phyloP scores from a whole-genome alignment of 1,140 invertebrate species.

The Zelostemma sp. region DNA sequence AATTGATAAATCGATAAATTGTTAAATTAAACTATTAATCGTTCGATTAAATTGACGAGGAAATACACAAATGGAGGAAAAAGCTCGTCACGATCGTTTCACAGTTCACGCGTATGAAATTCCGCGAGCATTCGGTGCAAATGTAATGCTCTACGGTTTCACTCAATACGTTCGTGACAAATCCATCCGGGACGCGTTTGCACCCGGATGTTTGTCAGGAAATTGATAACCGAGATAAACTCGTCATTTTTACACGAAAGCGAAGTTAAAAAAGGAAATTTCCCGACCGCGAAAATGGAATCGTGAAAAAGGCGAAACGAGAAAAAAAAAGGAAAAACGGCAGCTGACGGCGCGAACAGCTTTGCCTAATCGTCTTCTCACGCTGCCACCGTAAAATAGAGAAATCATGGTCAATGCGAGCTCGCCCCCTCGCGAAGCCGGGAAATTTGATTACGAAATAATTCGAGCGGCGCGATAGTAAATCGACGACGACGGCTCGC shows the following conservation, averaged over 20 bases:
- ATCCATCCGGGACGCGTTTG: constrained; percentile 42
- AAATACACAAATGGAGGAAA: too few relatives aligned
- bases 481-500: constrained; percentile 58
- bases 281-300: too few relatives aligned
- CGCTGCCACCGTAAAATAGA: constrained; percentile 67
- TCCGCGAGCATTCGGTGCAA: constrained; percentile 38
- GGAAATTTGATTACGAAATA: constrained; percentile 71
- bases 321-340: too few relatives aligned
- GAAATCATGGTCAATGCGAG: constrained; percentile 61
- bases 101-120: constrained; percentile 44
- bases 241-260: too few relatives aligned
- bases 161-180: constrained; percentile 54
- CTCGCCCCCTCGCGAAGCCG: constrained; percentile 33
- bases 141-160: constrained; percentile 55
- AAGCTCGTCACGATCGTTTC: too few relatives aligned
- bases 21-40: too few relatives aligned
- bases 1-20: too few relatives aligned
- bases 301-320: too few relatives aligned
- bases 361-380: constrained; percentile 61
- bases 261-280: too few relatives aligned
- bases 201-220: constrained; percentile 67
- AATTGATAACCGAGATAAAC: constrained; percentile 69
- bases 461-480: constrained; percentile 69
- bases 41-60: too few relatives aligned
- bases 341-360: constrained; percentile 44